Base-by-base conservation (phyloP, 2,113 vertebrate genomes). In the Psittacus erithacus region DNA sequence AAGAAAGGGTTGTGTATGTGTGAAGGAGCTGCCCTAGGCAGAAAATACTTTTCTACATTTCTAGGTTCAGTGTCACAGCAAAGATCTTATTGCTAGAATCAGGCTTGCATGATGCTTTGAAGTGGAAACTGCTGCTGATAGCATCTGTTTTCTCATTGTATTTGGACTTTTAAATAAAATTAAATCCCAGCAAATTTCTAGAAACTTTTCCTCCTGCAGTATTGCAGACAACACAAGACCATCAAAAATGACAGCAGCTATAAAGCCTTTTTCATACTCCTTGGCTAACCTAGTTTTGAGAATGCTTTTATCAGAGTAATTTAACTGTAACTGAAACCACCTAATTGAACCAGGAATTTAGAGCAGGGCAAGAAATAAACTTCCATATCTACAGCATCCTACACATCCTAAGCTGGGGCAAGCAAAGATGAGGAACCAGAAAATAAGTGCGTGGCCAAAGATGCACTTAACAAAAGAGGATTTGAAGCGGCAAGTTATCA, bases 81-180 rank as follows among this genome's bases (percentile, higher is more conserved):
- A 92, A 77, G 28, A 79, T n/a, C 29, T 53, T 63, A 53, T 44
- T 44, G 10, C n/a, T 50, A 83, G 46, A 90, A 84, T 85, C 41
- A 85, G 55, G 43, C 6, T 67, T 43, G 55, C 25, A 79, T 2
- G 12, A 69, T 39, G 12, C 17, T 95, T 22, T 89, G 29, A 19
- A 59, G 50, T 18, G 49, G 68, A 88, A 86, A 95, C 17, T 77
- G 10, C 83, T 97, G 87, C 15, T 68, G 41, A 64, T 24, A 28
- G 41, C 29, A 91, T 44, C 11, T 95, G 9, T 55, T 49, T 46
- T 86, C 53, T 83, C 60, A 59, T 15, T 59, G 47, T 49, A 65
- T 68, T 93, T 83, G 86, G 70, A 38, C 22, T 87, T 95, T 79
- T 67, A 95, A 88, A 80, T 78, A 67, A 75, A 94, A 82, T 24